phyloP scores from a whole-genome alignment of 1,140 invertebrate genomes.

The Neodiprion pinetum region DNA sequence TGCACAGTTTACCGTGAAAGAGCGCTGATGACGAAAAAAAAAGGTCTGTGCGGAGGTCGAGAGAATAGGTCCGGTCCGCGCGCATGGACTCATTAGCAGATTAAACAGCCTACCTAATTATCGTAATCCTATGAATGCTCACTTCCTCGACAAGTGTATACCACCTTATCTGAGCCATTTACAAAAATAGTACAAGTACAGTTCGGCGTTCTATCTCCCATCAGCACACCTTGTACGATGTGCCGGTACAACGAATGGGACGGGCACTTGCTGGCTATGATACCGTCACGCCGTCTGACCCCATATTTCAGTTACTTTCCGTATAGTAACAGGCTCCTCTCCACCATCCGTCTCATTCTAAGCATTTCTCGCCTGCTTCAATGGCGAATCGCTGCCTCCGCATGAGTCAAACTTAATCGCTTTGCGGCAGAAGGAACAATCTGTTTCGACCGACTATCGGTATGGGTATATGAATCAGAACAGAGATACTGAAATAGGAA shows the following conservation, averaged over 20 bases:
- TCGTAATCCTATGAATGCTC: constrained; percentile 9
- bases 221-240: neutral
- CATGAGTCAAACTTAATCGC: no score
- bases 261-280: constrained; percentile 5
- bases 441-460: no score
- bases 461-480: no score
- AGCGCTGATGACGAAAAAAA: neutral
- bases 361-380: no score
- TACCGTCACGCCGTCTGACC: constrained; percentile 1
- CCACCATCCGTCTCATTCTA: no score
- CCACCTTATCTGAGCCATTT: constrained; percentile 8
- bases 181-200: constrained; percentile 10
- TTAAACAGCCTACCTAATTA: constrained; percentile 5
- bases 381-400: no score
- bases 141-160: constrained; percentile 11
- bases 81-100: neutral
- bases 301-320: neutral
- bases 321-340: no score
- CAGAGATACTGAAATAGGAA: no score
- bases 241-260: constrained; percentile 6
- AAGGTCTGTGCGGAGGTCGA: no score
- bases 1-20: constrained; percentile 5
- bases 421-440: no score
- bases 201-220: neutral
- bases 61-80: neutral